These are phyloP conservation scores for Oasisia sp. DNA, from an alignment of 2,888 invertebrate genomes.

Conservation along the genomic window DNA sequence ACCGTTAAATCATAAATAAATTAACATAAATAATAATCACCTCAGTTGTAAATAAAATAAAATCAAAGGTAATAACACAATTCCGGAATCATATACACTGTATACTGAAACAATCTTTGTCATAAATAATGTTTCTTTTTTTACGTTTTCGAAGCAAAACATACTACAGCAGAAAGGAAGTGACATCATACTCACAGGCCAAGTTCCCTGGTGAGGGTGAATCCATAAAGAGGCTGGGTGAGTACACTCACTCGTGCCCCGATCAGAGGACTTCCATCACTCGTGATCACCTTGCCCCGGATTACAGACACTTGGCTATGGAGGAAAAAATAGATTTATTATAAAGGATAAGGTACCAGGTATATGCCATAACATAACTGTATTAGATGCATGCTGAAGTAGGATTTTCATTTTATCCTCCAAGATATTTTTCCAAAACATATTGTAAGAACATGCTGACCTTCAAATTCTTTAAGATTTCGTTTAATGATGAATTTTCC, in stretches of 20 bases:
- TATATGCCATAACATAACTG: background rate
- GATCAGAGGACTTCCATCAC: constrained; percentile 93
- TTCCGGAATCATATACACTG: too few relatives aligned
- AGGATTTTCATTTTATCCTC: background rate
- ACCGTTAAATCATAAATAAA: background rate
- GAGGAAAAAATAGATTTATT: constrained; percentile 25
- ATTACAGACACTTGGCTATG: constrained; percentile 97
- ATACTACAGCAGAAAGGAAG: background rate
- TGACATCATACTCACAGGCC: constrained; percentile 63
- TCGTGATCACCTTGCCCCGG: constrained; percentile 94
- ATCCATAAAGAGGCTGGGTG: constrained; percentile 92
- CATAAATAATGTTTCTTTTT: background rate
- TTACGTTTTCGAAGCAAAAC: background rate
- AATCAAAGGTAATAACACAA: background rate
- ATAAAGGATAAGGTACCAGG: background rate
- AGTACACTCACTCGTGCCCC: constrained; percentile 97
- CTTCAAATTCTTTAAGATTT: too few relatives aligned
- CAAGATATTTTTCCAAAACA: background rate
- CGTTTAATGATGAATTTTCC: too few relatives aligned
- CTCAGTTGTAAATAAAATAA: too few relatives aligned
- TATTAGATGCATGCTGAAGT: background rate
- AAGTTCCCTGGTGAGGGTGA: constrained; percentile 73
- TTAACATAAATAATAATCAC: background rate
- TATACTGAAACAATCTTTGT: background rate
- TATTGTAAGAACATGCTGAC: too few relatives aligned